phyloP scores from a whole-genome alignment of 2,113 vertebrate species.

The Lophotis ruficrista region DNA sequence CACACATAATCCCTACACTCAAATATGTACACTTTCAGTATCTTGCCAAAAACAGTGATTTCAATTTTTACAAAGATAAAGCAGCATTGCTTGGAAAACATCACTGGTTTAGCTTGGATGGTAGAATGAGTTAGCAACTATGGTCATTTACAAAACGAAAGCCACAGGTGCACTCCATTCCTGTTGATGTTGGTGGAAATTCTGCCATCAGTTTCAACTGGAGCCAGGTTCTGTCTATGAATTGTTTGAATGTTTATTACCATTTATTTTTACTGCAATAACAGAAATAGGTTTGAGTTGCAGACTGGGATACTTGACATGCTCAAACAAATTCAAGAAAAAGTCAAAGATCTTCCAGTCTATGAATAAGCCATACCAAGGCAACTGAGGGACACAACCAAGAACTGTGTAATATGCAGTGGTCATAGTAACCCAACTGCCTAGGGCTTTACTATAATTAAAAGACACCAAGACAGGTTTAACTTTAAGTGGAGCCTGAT shows the following conservation, averaged over 20 bases:
- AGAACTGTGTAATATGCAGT: background rate
- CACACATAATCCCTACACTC: too few relatives aligned
- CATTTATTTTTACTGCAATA: background rate
- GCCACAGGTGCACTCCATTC: background rate
- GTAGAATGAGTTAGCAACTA: background rate
- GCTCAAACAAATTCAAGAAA: background rate
- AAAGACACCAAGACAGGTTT: conserved; percentile 35
- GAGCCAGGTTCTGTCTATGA: background rate
- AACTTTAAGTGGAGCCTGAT: background rate
- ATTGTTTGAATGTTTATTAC: background rate
- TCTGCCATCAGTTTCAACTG: background rate
- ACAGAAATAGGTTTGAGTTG: background rate
- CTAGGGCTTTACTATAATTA: conserved; percentile 43
- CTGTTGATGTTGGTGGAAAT: background rate
- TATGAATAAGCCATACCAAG: background rate
- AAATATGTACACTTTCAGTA: background rate
- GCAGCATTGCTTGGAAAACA: background rate
- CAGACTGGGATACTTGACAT: background rate
- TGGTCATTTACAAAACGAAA: background rate
- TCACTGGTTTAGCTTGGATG: background rate
- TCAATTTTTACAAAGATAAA: background rate
- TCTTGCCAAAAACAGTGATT: background rate
- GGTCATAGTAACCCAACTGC: background rate
- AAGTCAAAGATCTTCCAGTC: background rate
- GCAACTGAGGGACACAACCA: background rate